Evolutionary conservation across 2,797 vertebrate species (phyloP).

Genomic region (Heteromormyrus szaboi): DNA sequence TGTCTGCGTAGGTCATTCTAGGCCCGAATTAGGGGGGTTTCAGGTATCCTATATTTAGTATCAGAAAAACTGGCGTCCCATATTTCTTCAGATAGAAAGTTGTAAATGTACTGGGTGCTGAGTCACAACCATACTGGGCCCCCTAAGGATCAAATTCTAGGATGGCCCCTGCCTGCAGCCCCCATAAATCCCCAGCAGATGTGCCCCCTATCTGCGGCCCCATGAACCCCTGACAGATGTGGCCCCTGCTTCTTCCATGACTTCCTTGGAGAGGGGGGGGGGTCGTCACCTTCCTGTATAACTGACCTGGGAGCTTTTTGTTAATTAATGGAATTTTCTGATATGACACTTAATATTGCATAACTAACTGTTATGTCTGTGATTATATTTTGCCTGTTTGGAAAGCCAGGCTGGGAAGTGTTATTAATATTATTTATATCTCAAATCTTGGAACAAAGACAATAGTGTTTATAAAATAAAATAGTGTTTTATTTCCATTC

Average conservation of each 20-base stretch:
- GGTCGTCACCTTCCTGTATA: background rate
- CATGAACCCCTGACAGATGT: background rate
- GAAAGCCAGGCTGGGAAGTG: background rate
- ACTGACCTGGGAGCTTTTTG: background rate
- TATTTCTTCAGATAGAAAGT: background rate
- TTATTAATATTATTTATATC: background rate
- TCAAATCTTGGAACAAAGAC: background rate
- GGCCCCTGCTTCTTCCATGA: background rate
- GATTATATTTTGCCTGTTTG: background rate
- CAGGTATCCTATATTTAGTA: background rate
- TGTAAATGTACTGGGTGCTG: background rate
- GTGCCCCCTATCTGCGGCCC: background rate
- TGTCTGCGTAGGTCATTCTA: background rate
- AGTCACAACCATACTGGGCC: background rate
- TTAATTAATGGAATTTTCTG: background rate
- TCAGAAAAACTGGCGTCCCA: background rate
- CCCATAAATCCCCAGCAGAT: background rate
- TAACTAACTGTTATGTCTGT: background rate
- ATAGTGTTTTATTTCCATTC: background rate
- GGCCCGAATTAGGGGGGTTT: background rate
- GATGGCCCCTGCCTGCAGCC: background rate
- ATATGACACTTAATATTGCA: background rate
- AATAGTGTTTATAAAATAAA: background rate
- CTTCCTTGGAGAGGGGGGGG: background rate
- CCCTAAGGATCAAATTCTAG: background rate